These are phyloP conservation scores for Butorides virescens DNA, from an alignment of 2,113 vertebrate species.

Conservation along the genomic window DNA sequence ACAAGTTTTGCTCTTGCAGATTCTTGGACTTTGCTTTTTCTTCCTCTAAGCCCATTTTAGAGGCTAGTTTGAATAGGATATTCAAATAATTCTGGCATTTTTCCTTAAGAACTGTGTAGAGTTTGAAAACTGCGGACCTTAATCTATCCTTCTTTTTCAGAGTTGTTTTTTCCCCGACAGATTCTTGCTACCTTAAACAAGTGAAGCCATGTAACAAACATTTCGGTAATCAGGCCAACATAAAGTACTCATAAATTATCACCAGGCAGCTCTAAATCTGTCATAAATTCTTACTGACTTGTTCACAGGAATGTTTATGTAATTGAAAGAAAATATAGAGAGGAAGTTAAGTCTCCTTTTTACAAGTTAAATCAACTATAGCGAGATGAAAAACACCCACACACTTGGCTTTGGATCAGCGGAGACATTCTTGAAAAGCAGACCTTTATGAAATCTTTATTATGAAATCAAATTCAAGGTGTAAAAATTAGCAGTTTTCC, in stretches of 20 bases:
- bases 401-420: background rate
- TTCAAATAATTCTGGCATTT: background rate
- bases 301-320: conserved; percentile 46
- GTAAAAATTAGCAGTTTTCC: background rate
- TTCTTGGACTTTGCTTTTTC: background rate
- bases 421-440: conserved; percentile 19
- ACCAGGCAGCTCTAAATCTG: conserved; percentile 51
- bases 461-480: background rate
- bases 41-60: background rate
- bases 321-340: conserved; percentile 21
- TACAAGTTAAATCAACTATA: conserved; percentile 39
- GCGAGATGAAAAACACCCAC: background rate
- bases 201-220: conserved; percentile 11
- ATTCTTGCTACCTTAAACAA: background rate
- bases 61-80: background rate
- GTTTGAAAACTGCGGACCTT: background rate
- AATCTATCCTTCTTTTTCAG: background rate
- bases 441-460: conserved; percentile 5
- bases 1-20: background rate
- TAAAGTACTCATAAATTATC: conserved; percentile 46
- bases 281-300: conserved; percentile 33
- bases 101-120: background rate
- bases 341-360: conserved; percentile 32
- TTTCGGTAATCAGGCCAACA: conserved; percentile 27
- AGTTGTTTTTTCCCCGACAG: background rate